These are phyloP conservation scores for Odontesthes bonariensis DNA, from an alignment of 2,113 vertebrate genomes.

Conservation along the genomic window DNA sequence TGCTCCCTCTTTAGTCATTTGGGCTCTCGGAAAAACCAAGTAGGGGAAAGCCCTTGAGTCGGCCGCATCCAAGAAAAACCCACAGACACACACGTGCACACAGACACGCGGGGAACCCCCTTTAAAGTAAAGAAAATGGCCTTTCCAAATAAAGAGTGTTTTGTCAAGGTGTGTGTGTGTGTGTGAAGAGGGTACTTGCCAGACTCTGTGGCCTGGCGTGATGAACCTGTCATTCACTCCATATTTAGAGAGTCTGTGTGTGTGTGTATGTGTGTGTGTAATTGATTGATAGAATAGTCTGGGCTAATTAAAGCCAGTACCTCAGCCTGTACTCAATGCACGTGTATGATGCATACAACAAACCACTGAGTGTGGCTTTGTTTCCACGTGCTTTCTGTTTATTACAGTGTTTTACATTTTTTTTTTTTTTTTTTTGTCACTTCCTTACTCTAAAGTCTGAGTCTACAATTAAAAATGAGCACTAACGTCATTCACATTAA, in stretches of 20 bases:
- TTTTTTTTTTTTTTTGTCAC: not conserved
- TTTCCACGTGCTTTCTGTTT: conserved; percentile 31
- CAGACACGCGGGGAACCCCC: conserved; percentile 63
- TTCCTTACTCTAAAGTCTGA: not conserved
- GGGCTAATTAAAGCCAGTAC: conserved; percentile 44
- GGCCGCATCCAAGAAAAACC: conserved; percentile 69
- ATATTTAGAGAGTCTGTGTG: conserved; percentile 46
- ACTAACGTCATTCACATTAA: not conserved
- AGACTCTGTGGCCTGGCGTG: conserved; percentile 66
- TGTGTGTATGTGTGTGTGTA: conserved; percentile 27
- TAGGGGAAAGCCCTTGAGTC: conserved; percentile 76
- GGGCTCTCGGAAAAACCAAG: conserved; percentile 75
- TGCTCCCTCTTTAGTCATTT: conserved; percentile 39
- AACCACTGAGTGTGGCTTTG: conserved; percentile 30
- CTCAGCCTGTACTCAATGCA: conserved; percentile 29
- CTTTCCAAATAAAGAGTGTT: conserved; percentile 70
- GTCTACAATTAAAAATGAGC: not conserved
- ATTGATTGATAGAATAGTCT: conserved; percentile 55
- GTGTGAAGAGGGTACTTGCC: conserved; percentile 39
- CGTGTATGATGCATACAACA: conserved; percentile 11
- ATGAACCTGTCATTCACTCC: conserved; percentile 53
- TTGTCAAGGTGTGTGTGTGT: conserved; percentile 65
- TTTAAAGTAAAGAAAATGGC: conserved; percentile 68
- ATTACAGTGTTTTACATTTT: not conserved
- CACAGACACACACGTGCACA: conserved; percentile 22